These are phyloP conservation scores for Diplogasteroides magnus DNA, from an alignment of 1,140 invertebrate genomes.

Conservation along the genomic window DNA sequence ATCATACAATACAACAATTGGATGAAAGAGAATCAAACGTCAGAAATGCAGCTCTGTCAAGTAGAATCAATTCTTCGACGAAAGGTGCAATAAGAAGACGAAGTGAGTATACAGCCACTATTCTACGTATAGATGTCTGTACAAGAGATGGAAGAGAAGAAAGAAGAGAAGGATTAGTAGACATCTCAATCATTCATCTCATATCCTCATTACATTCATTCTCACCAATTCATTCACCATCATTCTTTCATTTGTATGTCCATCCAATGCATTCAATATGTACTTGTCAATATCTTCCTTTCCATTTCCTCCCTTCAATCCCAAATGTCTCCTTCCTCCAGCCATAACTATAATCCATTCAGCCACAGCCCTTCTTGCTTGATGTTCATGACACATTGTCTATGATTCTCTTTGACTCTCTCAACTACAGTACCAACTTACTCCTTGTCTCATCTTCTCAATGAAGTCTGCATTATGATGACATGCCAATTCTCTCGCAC, in stretches of 20 bases:
- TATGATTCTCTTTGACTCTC: not conserved
- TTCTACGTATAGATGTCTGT: conserved; percentile 9
- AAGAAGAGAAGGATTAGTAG: not conserved
- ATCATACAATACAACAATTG: conserved; percentile 37
- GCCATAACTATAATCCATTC: not conserved
- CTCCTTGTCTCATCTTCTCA: conserved; percentile 14
- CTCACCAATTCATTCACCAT: not conserved
- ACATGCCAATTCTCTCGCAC: conserved; percentile 41
- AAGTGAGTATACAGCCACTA: conserved; percentile 33
- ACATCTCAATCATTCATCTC: not conserved
- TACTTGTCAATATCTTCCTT: conserved; percentile 32
- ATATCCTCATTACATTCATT: not conserved
- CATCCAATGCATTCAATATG: conserved; percentile 16
- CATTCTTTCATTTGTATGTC: not conserved
- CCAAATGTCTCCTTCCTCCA: conserved; percentile 2
- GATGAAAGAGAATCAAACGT: conserved; percentile 8
- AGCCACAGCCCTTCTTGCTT: not conserved
- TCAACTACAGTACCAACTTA: not conserved
- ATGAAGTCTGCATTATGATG: conserved; percentile 33
- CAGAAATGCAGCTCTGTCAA: conserved; percentile 36
- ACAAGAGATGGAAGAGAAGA: not conserved
- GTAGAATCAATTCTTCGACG: conserved; percentile 38
- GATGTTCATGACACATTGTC: not conserved
- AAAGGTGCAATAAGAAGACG: conserved; percentile 41
- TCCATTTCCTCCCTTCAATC: conserved; percentile 32